phyloP scores from a whole-genome alignment of 2,797 vertebrate species.

The Lepus townsendii region DNA sequence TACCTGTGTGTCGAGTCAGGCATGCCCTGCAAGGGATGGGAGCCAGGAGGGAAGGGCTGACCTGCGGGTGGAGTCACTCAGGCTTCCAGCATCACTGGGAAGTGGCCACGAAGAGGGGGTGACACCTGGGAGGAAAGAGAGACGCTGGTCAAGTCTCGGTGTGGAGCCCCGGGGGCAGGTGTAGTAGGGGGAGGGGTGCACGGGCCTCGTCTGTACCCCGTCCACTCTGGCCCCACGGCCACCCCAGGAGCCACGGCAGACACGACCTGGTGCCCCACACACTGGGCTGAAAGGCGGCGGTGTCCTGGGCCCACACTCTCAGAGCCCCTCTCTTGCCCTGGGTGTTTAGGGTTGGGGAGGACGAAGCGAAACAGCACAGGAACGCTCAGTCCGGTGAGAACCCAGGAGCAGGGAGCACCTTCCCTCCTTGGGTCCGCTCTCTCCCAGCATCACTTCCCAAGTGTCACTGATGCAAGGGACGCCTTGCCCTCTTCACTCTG shows the following conservation, averaged over 20 bases:
- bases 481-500: not conserved
- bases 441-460: not conserved
- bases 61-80: not conserved
- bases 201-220: rapidly evolving
- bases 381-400: rapidly evolving
- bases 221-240: not conserved
- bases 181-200: rapidly evolving
- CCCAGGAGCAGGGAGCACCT: rapidly evolving
- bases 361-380: rapidly evolving
- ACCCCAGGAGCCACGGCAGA: not conserved
- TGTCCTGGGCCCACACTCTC: not conserved
- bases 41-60: not conserved
- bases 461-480: not conserved
- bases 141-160: not conserved
- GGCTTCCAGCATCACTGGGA: not conserved
- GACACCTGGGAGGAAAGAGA: not conserved
- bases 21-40: rapidly evolving
- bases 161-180: not conserved
- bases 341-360: not conserved
- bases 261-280: not conserved
- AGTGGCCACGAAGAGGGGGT: rapidly evolving
- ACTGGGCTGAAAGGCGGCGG: not conserved
- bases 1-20: not conserved
- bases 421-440: not conserved
- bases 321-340: not conserved